These are phyloP conservation scores for Cynoglossus semilaevis DNA, from an alignment of 2,113 vertebrate species.

Conservation along the genomic window DNA sequence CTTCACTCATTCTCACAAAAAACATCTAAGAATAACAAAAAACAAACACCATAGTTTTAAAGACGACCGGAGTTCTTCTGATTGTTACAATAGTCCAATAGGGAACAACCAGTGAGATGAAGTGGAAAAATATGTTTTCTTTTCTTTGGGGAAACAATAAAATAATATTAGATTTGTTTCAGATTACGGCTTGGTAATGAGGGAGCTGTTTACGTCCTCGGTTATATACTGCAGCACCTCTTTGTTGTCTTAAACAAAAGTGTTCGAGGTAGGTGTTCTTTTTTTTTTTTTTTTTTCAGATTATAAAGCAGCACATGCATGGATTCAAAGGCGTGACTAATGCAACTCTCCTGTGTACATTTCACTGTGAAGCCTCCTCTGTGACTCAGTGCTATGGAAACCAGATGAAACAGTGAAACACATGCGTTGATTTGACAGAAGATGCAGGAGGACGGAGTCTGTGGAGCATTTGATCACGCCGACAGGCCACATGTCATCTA, in stretches of 20 bases:
- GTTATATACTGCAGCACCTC: neutral
- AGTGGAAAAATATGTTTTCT: neutral
- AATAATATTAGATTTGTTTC: neutral
- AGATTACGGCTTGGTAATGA: neutral
- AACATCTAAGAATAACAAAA: no score
- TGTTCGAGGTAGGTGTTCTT: neutral
- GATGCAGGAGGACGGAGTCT: slow-evolving; percentile 27
- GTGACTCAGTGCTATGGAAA: slow-evolving; percentile 20
- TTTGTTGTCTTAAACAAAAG: neutral
- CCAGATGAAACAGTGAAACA: slow-evolving; percentile 4
- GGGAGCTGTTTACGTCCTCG: neutral
- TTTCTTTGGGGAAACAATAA: neutral
- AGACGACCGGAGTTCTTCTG: no score
- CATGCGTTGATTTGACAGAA: slow-evolving; percentile 20
- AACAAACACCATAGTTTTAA: no score
- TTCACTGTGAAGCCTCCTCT: neutral
- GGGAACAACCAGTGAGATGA: neutral
- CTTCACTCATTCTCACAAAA: no score
- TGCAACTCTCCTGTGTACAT: neutral
- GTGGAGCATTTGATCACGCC: slow-evolving; percentile 46
- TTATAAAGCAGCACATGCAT: neutral
- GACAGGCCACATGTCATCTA: slow-evolving; percentile 51
- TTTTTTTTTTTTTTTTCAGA: no score
- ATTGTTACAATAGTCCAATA: neutral
- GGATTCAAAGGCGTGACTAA: neutral